Percentiles rank a stretch among this genome's conserved stretches.
Conservation (phyloP, 2,113 vertebrate genomes). For the human (Homo sapiens) region DNA sequence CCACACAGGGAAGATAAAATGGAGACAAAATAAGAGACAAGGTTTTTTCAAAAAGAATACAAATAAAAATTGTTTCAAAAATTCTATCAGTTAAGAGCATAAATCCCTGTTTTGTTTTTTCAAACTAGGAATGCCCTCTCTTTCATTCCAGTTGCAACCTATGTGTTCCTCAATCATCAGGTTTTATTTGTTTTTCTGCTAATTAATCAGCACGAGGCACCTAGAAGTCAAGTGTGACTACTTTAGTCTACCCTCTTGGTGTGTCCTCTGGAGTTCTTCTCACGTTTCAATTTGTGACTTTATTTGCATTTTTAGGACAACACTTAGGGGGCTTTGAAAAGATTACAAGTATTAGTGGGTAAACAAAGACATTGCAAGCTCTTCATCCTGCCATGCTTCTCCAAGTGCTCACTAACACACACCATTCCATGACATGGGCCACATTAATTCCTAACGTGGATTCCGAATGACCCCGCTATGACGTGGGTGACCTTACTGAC, state of each 20-base stretch:
- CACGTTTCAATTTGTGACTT: neutral
- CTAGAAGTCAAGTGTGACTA: neutral
- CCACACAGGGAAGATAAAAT: neutral
- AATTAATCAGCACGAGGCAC: neutral
- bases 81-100: neutral
- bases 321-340: neutral
- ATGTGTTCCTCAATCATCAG: neutral
- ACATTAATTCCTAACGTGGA: neutral
- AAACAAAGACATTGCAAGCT: neutral
- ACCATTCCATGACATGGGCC: slow-evolving; percentile 47
- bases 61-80: neutral
- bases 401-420: fast-evolving
- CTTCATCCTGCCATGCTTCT: neutral
- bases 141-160: neutral
- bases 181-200: slow-evolving; percentile 13
- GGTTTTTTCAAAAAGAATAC: neutral
- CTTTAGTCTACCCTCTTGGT: neutral
- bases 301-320: slow-evolving; percentile 16
- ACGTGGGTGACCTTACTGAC: slow-evolving; percentile 67
- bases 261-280: neutral
- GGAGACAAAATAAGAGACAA: neutral
- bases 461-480: slow-evolving; percentile 40
- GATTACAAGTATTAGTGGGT: neutral
- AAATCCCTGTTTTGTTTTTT: neutral
- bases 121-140: neutral